Conservation (phyloP, 1,140 invertebrate genomes). For the Camponotus vicinus region DNA sequence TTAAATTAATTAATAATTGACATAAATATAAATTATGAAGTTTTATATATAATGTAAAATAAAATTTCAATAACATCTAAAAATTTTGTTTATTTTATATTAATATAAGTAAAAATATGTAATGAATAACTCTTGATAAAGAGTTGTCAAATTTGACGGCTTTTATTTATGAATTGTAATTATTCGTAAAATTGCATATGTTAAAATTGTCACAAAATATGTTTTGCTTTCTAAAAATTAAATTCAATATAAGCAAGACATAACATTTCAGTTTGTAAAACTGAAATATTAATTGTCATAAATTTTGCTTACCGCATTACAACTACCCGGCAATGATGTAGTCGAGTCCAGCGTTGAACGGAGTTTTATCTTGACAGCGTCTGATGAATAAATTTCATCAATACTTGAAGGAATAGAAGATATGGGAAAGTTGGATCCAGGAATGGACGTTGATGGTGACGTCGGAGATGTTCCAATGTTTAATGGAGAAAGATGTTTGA, state of each 20-base stretch:
- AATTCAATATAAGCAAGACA: neutral
- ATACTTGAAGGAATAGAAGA: conserved; percentile 29
- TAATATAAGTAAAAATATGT: conserved; percentile 4
- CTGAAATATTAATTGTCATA: conserved; percentile 1
- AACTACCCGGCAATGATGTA: conserved; percentile 31
- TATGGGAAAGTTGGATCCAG: neutral
- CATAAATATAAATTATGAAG: neutral
- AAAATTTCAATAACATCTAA: neutral
- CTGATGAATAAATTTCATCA: conserved; percentile 45
- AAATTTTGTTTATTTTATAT: neutral
- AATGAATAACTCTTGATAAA: conserved; percentile 15
- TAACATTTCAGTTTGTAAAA: neutral
- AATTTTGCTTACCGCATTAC: conserved; percentile 61
- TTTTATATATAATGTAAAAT: neutral
- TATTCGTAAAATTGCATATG: conserved; percentile 2
- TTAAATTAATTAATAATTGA: neutral
- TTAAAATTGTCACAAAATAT: conserved; percentile 1
- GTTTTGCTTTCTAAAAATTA: neutral
- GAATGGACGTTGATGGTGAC: conserved; percentile 32
- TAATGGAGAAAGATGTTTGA: conserved; percentile 65
- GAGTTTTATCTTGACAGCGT: conserved; percentile 50
- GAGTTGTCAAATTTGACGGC: neutral
- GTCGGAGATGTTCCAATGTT: conserved; percentile 42
- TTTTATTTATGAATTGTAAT: conserved; percentile 23
- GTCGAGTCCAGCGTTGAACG: neutral